A percentile compares a stretch with the other conserved stretches of the same genome.
Conservation (phyloP, 2,888 invertebrate species). For the Tiliacea aurago region DNA sequence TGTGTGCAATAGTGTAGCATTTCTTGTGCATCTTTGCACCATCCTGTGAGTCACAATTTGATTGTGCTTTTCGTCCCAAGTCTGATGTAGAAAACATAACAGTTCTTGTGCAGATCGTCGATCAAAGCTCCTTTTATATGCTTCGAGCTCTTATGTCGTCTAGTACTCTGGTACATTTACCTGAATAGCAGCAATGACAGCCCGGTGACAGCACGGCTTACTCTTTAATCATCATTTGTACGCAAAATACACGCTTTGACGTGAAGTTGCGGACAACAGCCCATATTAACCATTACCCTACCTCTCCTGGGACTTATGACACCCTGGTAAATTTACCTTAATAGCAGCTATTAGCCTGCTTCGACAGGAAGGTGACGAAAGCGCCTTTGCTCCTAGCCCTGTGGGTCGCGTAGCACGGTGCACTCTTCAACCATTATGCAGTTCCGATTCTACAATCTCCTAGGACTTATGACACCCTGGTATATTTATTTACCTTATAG, state of each 20-base stretch:
- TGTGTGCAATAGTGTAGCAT: background rate
- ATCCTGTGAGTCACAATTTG: background rate
- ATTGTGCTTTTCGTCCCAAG: background rate
- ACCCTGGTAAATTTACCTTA: constrained; percentile 91
- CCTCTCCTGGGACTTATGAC: background rate
- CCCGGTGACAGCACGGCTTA: constrained; percentile 75
- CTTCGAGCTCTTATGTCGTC: background rate
- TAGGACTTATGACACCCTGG: background rate
- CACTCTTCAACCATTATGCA: constrained; percentile 95
- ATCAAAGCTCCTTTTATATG: background rate
- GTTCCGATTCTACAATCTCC: background rate
- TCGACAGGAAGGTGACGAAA: constrained; percentile 99
- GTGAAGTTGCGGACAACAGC: no score
- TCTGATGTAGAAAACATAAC: background rate
- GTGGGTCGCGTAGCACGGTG: constrained; percentile 98
- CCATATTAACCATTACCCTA: no score
- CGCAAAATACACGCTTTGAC: no score
- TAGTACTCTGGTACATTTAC: constrained; percentile 75
- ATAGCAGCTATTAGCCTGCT: constrained; percentile 99
- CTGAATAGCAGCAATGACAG: constrained; percentile 99
- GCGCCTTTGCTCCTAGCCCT: constrained; percentile 99
- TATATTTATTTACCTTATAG: constrained; percentile 93
- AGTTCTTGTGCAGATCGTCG: background rate
- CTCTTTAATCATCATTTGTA: no score
- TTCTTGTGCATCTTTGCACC: constrained; percentile 10